Conservation (phyloP, 2,888 invertebrate genomes). For the Platycheirus albimanus region DNA sequence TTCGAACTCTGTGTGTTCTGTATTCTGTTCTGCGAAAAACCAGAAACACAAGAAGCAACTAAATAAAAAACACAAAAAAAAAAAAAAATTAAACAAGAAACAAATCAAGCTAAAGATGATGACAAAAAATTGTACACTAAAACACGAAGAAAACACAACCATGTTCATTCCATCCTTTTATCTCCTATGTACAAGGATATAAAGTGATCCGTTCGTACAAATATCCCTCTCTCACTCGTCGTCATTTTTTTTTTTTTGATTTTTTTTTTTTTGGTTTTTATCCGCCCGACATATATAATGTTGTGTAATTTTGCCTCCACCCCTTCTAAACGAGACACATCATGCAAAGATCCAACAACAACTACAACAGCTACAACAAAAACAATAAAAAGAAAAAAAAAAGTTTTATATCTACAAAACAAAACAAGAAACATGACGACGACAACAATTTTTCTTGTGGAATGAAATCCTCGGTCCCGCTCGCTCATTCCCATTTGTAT, state of each 20-base stretch:
- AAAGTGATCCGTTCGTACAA: conserved; percentile 71
- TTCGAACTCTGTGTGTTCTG: conserved; percentile 27
- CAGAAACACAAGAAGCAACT: conserved; percentile 72
- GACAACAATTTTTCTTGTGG: conserved; percentile 74
- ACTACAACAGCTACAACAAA: too few relatives aligned
- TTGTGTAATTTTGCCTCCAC: conserved; percentile 74
- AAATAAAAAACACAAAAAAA: conserved; percentile 58
- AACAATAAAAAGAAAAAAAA: conserved; percentile 49
- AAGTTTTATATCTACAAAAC: conserved; percentile 59
- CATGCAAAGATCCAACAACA: conserved; percentile 10
- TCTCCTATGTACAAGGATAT: conserved; percentile 74
- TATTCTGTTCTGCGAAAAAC: conserved; percentile 65
- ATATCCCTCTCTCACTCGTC: conserved; percentile 70
- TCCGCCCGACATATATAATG: conserved; percentile 69
- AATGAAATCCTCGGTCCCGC: conserved; percentile 78
- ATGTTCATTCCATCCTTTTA: conserved; percentile 75
- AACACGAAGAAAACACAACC: conserved; percentile 71
- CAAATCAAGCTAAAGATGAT: conserved; percentile 60
- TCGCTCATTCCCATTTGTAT: conserved; percentile 82
- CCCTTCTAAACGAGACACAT: conserved; percentile 34
- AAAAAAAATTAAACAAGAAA: conserved; percentile 48
- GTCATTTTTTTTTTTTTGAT: conserved; percentile 42
- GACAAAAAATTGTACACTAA: conserved; percentile 59
- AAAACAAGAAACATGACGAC: conserved; percentile 75
- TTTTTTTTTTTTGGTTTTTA: conserved; percentile 33